Evolutionary conservation across 1,140 invertebrate species (phyloP), one percentile per base, ranked within the genome.

Genomic region (Steinernema feltiae): DNA sequence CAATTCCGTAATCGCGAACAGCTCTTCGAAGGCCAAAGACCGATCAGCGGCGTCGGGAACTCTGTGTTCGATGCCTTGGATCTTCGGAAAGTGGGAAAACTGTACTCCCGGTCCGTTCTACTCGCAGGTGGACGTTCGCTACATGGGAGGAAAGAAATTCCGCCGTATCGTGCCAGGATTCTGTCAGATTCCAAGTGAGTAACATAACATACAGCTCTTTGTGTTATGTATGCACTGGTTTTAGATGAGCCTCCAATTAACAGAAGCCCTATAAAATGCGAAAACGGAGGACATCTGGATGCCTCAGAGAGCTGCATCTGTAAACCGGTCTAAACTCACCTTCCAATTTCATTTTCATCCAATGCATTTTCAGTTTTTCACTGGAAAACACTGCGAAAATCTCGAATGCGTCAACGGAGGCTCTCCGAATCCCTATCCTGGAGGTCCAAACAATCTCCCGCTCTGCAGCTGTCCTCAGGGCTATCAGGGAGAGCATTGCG

Each of bases 151-250:
- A 15, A 15, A 3, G 7, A 27, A 27, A 3, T n/a, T 63, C 24
- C 53, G 12, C 12, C 53, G 53, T 15, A 27, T 63, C 24, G 7
- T 63, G 15, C 53, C 53, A 7, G 53, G 53, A 3, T 63, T 63
- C 12, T 63, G 53, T 21, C 53, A 63, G 53, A 63, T 27, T 27
- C 53, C 53, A 63, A 21, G 53, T 63, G 53, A 63, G 53, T 63
- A 3, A 3, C 53, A 15, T n/a, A 15, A 17, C 7, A 21, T 15
- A 63, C 3, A 27, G 24, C 7, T 27, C 53, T 27, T 63, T 27
- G 35, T 41, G 7, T 41, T 18, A 63, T 3, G 53, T n/a, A n/a
- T n/a, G 15, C 7, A 27, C 53, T 3, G 7, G 15, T 27, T 63
- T 12, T 21, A 63, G 53, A 17, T 21, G 24, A 63, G 7, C 15